These are phyloP conservation scores for Porites cylindrica DNA, from an alignment of 92 coral and sea anemone genomes.

Conservation along the genomic window DNA sequence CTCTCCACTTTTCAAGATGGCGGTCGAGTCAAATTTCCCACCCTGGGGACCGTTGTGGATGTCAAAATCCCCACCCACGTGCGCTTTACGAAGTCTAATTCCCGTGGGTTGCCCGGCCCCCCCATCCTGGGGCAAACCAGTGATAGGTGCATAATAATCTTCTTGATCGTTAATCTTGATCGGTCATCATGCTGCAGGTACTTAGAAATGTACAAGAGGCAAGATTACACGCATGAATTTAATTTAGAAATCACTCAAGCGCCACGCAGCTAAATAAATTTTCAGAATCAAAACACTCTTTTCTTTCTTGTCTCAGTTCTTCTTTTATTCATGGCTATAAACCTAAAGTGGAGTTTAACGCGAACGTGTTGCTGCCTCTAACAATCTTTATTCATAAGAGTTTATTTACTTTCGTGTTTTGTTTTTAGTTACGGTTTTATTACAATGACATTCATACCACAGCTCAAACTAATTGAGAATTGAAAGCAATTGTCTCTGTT, in stretches of 20 bases:
- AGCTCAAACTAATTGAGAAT: constrained; percentile 41
- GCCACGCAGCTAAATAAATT: neutral
- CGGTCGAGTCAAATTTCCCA: no score
- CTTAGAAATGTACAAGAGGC: neutral
- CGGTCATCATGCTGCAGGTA: neutral
- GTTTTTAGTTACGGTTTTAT: constrained; percentile 23
- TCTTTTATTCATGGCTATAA: neutral
- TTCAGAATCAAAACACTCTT: neutral
- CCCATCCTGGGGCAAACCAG: no score
- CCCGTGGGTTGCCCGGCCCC: no score
- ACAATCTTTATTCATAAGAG: constrained; percentile 47
- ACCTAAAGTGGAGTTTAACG: neutral
- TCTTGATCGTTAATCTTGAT: constrained; percentile 4
- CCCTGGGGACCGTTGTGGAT: no score
- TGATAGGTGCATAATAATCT: no score
- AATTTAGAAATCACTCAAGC: neutral
- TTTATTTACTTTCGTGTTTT: constrained; percentile 17
- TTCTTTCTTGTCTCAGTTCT: neutral
- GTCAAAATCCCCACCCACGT: no score
- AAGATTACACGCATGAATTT: neutral
- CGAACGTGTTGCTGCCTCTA: neutral
- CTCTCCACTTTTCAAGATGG: no score
- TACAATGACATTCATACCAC: constrained; percentile 20
- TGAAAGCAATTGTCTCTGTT: constrained; percentile 15
- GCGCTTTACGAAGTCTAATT: no score